Conservation (phyloP, 1,140 invertebrate genomes). For the Oreohelix idahoensis region DNA sequence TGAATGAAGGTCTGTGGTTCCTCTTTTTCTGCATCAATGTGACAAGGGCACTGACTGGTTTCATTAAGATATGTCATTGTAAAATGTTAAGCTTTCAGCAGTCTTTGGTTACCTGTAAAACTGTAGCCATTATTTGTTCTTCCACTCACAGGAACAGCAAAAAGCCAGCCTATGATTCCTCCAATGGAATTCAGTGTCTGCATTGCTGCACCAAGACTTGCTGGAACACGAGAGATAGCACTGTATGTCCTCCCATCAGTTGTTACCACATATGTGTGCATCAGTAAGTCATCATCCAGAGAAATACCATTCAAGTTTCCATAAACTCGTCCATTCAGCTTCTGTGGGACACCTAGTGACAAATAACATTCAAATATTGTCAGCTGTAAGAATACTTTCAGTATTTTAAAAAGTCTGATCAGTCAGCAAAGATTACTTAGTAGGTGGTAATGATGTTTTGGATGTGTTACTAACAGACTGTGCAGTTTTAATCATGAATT, state of each 20-base stretch:
- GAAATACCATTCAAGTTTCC: conserved; percentile 84
- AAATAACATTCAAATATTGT: neutral
- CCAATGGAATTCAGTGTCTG: conserved; percentile 86
- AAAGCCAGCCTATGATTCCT: conserved; percentile 90
- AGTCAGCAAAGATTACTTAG: too few species aligned
- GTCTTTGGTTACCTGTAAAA: conserved; percentile 78
- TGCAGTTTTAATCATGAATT: too few species aligned
- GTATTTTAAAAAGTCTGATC: too few species aligned
- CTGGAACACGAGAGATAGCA: conserved; percentile 86
- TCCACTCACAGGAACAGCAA: conserved; percentile 83
- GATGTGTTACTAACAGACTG: too few species aligned
- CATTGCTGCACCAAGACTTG: conserved; percentile 82
- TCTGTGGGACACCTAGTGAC: conserved; percentile 81
- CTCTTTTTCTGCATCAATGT: too few species aligned
- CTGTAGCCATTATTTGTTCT: conserved; percentile 88
- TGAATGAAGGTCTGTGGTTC: too few species aligned
- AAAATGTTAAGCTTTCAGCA: too few species aligned
- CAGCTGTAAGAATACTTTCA: too few species aligned
- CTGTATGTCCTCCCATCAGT: conserved; percentile 91
- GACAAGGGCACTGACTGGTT: too few species aligned
- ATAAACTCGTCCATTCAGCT: conserved; percentile 88
- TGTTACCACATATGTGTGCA: conserved; percentile 93
- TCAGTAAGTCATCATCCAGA: conserved; percentile 81
- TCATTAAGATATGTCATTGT: neutral
- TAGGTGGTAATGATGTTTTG: too few species aligned